These are phyloP conservation scores for Linnaemya tessellans DNA, from an alignment of 2,888 invertebrate genomes.

Conservation along the genomic window DNA sequence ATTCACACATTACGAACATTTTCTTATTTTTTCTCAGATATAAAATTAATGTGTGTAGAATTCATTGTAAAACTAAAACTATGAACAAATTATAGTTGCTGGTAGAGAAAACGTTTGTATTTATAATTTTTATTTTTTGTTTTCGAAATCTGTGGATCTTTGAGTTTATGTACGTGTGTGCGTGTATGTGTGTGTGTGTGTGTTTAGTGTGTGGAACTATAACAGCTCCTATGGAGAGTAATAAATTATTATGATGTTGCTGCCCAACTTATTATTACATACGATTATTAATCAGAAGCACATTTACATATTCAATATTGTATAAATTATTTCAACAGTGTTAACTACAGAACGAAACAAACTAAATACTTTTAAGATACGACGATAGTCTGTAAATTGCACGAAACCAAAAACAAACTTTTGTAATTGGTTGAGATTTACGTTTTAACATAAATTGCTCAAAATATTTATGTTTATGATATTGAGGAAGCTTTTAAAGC, in stretches of 20 bases:
- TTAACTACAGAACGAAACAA: slow-evolving; percentile 38
- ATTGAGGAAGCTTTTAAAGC: too few species aligned
- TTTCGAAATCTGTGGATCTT: slow-evolving; percentile 1
- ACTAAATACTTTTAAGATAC: slow-evolving; percentile 2
- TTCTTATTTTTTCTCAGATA: slow-evolving; percentile 41
- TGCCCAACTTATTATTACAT: slow-evolving; percentile 68
- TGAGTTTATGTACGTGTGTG: neutral
- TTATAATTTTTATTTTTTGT: neutral
- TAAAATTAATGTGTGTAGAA: slow-evolving; percentile 32
- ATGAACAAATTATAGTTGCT: slow-evolving; percentile 44
- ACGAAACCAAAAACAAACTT: neutral
- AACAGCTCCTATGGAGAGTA: slow-evolving; percentile 52
- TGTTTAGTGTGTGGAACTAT: neutral
- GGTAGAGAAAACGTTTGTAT: neutral
- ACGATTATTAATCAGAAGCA: slow-evolving; percentile 71
- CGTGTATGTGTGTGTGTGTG: neutral
- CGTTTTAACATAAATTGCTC: too few species aligned
- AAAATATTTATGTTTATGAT: too few species aligned
- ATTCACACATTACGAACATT: slow-evolving; percentile 73
- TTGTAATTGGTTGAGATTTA: too few species aligned
- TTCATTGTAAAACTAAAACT: slow-evolving; percentile 29
- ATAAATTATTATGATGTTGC: slow-evolving; percentile 71
- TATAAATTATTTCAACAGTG: slow-evolving; percentile 67
- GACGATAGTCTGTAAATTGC: neutral
- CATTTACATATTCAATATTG: slow-evolving; percentile 70